Evolutionary conservation across 2,888 invertebrate species (phyloP).

Genomic region (Ceratothoa steindachneri): DNA sequence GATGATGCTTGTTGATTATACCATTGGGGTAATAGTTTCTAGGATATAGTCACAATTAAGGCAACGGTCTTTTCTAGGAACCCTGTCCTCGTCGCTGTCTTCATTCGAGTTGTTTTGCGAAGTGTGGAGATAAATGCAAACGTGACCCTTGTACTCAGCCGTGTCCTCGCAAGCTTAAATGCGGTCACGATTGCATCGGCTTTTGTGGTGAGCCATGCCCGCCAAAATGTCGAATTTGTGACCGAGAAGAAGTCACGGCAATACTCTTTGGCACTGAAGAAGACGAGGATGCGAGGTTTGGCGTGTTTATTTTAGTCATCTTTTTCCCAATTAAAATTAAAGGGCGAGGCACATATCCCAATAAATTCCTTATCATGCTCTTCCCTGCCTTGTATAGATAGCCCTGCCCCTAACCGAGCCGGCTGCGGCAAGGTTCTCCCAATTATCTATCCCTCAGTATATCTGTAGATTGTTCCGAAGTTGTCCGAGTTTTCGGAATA

Average conservation of each 20-base stretch:
- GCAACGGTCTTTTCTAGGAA: conserved; percentile 13
- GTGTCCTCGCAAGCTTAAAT: conserved; percentile 53
- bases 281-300: conserved; percentile 58
- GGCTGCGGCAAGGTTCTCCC: no score
- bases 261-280: conserved; percentile 57
- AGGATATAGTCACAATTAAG: neutral
- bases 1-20: neutral
- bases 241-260: conserved; percentile 53
- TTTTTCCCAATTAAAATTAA: neutral
- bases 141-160: conserved; percentile 56
- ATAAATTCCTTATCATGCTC: no score
- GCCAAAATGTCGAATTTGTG: conserved; percentile 60
- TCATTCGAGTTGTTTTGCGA: conserved; percentile 18
- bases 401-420: no score
- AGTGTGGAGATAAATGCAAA: conserved; percentile 33
- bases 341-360: neutral
- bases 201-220: conserved; percentile 70
- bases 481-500: no score
- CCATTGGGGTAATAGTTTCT: neutral
- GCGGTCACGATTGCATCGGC: conserved; percentile 65
- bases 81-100: conserved; percentile 20
- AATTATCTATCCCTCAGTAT: no score
- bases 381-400: no score
- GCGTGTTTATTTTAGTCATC: neutral
- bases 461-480: no score